Base-by-base conservation (phyloP, 2,797 vertebrate species). In the Buphagus erythrorhynchus region DNA sequence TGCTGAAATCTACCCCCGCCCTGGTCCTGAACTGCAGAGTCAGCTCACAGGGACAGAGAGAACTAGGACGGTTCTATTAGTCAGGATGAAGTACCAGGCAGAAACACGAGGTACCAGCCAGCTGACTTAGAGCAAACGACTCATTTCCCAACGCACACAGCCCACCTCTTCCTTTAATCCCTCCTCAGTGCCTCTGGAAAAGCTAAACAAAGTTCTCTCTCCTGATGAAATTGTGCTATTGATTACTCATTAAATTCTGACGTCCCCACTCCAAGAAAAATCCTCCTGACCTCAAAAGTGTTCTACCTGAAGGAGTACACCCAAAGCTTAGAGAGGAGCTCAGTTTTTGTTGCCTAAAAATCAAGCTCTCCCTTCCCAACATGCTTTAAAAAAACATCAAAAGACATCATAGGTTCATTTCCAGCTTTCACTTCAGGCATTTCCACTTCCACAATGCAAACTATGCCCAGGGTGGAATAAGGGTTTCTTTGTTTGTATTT, bases 11-110 rank as follows among this genome's bases (percentile, higher is more conserved):
- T 67, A 8, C 40, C 49, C 33, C n/a, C 0, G 0, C 43, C 36
- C 93, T 33, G 84, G 25, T 31, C 91, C 92, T 94, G 90, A 95
- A 96, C 85, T 61, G 65, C 77, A 75, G 75, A 94, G 94, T 92
- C 89, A 96, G 95, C 88, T 93, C 11, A 1, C 42, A 78, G 82
- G 89, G 85, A 93, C 57, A 78, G 73, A 90, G 52, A 85, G 40
- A 76, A 94, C 59, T 9, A 45, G 62, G 59, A 69, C 1, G 0
- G 68, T 76, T 96, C 81, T 54, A 0, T 61, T 65, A 76, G 73
- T 11, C 38, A 52, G 68, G 79, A 77, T 33, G 36, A 86, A 66
- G 65, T 12, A 5, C 21, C 48, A 86, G 61, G 35, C 54, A 92
- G 65, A 90, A 90, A 76, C 49, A 72, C 13, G 49, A 90, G 63